Evolutionary conservation across 2,888 invertebrate species (phyloP), one percentile per base, ranked within the genome.

Genomic region (Pyrochroa serraticornis): DNA sequence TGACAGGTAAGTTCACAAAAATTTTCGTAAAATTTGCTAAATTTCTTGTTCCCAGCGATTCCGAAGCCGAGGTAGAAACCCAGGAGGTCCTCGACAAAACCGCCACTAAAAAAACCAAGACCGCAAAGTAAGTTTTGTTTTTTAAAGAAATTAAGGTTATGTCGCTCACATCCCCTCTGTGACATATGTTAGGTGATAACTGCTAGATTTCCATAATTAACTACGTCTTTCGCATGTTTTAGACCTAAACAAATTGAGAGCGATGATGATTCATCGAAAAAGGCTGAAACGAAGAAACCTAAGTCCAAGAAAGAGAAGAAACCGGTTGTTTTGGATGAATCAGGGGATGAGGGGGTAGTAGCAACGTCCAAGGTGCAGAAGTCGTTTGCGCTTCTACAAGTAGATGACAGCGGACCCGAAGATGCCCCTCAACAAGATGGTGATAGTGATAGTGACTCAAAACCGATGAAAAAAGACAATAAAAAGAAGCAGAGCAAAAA

Each of bases 341-440:
- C 82, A 43, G 75, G 75, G 41, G 77, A 74, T 14, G 72, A 71
- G 33, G 72, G 71, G 35, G 14, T 66, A 70, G 85, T 86, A 72
- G 38, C 55, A 33, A 46, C 43, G 10, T 59, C 71, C 8, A 77
- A 75, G 66, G 70, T 74, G 6, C 71, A 75, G 43, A 77, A 77
- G 61, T 74, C 76, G 3, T 91, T 91, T 77, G 86, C 89, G 56
- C 77, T 90, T 12, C 77, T 91, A 62, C 84, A 87, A 78, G 83
- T 87, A 62, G 88, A 87, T 64, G 86, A 88, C 72, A 84, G 82
- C 62, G 85, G 83, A 12, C 78, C 78, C 55, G 82, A 83, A 57
- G 67, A 69, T 43, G 57, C 75, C 63, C 72, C 69, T 3, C 73
- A 74, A 14, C 72, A 71, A 41, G 71, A 74, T 22, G 73, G 74